Base-by-base conservation (phyloP, 2,888 invertebrate species). In the Phengaris arion region DNA sequence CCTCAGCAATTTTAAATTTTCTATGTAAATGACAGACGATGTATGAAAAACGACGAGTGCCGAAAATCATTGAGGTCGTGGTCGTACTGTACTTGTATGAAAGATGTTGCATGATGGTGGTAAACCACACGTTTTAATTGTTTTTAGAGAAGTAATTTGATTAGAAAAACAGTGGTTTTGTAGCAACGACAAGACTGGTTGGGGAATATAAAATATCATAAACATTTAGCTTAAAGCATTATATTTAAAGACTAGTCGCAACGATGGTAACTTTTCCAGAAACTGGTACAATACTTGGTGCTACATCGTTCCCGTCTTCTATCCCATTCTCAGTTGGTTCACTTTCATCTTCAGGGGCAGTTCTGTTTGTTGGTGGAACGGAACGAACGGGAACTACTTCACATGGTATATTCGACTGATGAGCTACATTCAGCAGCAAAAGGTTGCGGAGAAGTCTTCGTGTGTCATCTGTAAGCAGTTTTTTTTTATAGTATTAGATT, bases 381-480 rank as follows among this genome's bases (percentile, higher is more conserved):
- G 54, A 54, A 6, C 22, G 22, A 52, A 51, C 5, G 1, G 54
- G 72, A 6, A 72, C 35, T 7, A 72, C 51, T 6, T 72, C 72
- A 72, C 72, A 72, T 8, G 45, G 54, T 52, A 54, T 72, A 52
- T 54, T 72, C 4, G 22, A 52, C 3, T 72, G 52, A 8, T 72
- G 52, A 9, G 51, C 51, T 12, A 54, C 35, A 13, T 72, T 72
- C 2, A 54, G 13, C 7, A 72, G 12, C 35, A 72, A 22, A 52
- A 72, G 15, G 22, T 72, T 72, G 35, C 54, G 72, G 1, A 72
- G 51, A 52, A 72, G 72, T 22, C 22, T 35, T 12, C 52, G 22
- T 12, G 72, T 72, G 35, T 72, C 51, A 52, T 52, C 72, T 72
- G 72, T n/a, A 54, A 54, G 22, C 5, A 10, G 22, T 59, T 22